Base-by-base conservation (phyloP, 2,113 vertebrate genomes). In the Heterocephalus glaber region DNA sequence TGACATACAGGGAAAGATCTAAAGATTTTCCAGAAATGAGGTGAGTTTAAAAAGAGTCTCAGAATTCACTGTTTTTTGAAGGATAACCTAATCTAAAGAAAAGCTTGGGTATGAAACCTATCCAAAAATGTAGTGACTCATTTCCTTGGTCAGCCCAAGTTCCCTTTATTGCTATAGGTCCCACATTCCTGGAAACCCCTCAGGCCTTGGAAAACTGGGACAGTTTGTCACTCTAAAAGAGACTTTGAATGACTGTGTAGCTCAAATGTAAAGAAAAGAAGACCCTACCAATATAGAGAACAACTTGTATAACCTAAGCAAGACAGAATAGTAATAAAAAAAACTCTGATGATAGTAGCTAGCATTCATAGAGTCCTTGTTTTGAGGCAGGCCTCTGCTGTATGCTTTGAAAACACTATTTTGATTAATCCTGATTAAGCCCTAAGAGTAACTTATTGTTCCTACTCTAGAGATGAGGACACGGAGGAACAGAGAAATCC, bases 1-100 rank as follows among this genome's bases (percentile, higher is more conserved):
- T 76, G 89, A 94, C 0, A 12, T 72, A 91, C 92, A 41, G 26
- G 81, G 35, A 92, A 87, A 54, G 16, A 88, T 66, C 49, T 90
- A 90, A 94, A 91, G 87, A 61, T 68, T 96, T 97, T 88, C 47
- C 81, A 96, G 74, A 95, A 95, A 90, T 10, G 87, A 86, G 19
- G 24, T 90, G 9, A 56, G 68, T 96, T 96, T 94, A 61, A 92
- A n/a, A 63, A 89, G 26, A 80, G 24, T 54, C 22, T 87, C 56
- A 61, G 35, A 77, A 90, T 49, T 44, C n/a, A n/a, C 56, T 85
- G 3, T 33, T 81, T 87, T 95, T 86, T 65, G 5, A 92, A 90
- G 70, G 8, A 30, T 41, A 86, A 41, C 41, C n/a, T 86, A 89
- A 35, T 33, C 47, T 89, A 44, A 70, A 83, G n/a, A 96, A 74